Percentiles rank a stretch among this genome's conserved stretches.
Conservation (phyloP, 2,888 invertebrate species). For the Aquatica leii region DNA sequence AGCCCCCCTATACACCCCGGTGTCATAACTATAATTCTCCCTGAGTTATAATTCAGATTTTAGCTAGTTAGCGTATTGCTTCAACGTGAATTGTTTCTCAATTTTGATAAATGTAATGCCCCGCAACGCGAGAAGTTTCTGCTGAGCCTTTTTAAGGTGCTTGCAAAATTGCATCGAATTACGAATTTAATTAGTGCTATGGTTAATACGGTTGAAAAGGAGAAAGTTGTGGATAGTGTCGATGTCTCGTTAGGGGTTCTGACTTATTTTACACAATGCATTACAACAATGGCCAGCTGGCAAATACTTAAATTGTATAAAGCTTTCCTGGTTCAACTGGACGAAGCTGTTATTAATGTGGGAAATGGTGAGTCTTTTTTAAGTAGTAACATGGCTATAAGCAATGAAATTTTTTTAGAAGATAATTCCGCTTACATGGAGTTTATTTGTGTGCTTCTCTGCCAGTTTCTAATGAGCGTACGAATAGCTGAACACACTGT, state of each 20-base stretch:
- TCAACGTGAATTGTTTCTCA: too few relatives aligned
- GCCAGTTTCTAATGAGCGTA: slow-evolving; percentile 51
- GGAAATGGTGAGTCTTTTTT: background rate
- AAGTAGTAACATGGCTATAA: background rate
- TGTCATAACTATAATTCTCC: too few relatives aligned
- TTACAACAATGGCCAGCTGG: slow-evolving; percentile 52
- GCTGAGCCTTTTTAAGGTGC: slow-evolving; percentile 52
- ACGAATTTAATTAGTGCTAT: slow-evolving; percentile 55
- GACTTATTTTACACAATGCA: slow-evolving; percentile 49
- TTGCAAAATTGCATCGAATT: slow-evolving; percentile 54
- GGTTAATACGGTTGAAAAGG: slow-evolving; percentile 48
- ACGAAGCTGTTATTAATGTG: slow-evolving; percentile 44
- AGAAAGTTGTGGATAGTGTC: slow-evolving; percentile 33
- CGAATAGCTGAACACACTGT: slow-evolving; percentile 55
- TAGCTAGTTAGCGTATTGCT: too few relatives aligned
- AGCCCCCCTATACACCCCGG: too few relatives aligned
- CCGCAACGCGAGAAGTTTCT: too few relatives aligned
- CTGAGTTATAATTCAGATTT: too few relatives aligned
- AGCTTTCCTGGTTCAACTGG: slow-evolving; percentile 53
- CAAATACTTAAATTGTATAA: slow-evolving; percentile 56
- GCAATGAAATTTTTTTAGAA: background rate
- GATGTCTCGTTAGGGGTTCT: slow-evolving; percentile 50
- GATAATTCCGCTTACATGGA: slow-evolving; percentile 43
- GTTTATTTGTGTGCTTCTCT: slow-evolving; percentile 49
- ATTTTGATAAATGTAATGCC: too few relatives aligned